phyloP scores from a whole-genome alignment of 2,888 invertebrate genomes.

The Nephrotoma flavescens region DNA sequence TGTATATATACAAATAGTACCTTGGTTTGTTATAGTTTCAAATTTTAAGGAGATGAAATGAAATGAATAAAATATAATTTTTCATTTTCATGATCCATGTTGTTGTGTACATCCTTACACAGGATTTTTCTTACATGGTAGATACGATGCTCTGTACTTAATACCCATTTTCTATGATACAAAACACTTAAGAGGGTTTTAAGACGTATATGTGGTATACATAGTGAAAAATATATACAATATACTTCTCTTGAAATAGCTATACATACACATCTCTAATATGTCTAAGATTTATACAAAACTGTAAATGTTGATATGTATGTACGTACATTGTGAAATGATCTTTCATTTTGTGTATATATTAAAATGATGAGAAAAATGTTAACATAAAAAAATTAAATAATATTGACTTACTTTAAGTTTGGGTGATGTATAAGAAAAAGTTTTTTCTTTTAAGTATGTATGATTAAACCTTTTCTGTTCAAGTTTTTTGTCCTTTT shows the following conservation, averaged over 20 bases:
- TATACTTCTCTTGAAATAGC: not conserved
- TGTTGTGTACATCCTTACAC: not conserved
- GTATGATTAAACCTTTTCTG: not conserved
- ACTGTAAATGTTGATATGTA: not conserved
- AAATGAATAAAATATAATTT: not conserved
- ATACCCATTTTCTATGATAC: not conserved
- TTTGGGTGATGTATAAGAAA: not conserved
- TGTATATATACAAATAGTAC: not conserved
- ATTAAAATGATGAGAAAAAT: not conserved
- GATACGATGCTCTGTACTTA: not conserved
- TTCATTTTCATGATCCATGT: not conserved
- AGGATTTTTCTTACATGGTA: not conserved
- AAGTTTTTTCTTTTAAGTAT: not conserved
- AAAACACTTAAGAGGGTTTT: not conserved
- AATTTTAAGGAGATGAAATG: not conserved
- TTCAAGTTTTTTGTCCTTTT: not conserved
- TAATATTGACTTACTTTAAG: not conserved
- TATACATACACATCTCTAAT: not conserved
- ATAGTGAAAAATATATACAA: not conserved
- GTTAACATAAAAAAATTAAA: not conserved
- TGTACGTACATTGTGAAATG: not conserved
- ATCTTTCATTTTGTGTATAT: not conserved
- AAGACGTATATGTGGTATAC: not conserved
- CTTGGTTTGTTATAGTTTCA: not conserved
- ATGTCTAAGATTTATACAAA: not conserved